Percentiles rank a stretch among this genome's conserved stretches.
Evolutionary conservation across 2,888 invertebrate genomes (phyloP).

Genomic region (Eupithecia subfuscata): DNA sequence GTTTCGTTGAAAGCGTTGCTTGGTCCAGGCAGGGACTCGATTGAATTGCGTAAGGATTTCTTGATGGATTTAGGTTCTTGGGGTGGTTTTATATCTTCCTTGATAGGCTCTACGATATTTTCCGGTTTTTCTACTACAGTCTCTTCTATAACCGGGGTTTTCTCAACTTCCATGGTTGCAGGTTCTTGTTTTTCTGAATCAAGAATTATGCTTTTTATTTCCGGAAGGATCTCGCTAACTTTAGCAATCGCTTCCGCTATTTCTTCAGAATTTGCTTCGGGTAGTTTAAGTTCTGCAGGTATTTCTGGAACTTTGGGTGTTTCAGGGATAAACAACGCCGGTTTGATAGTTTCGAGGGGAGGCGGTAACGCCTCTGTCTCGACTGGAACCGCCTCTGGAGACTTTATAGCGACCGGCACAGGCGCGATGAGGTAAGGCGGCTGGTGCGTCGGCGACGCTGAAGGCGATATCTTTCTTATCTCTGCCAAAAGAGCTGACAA

Average conservation of each 20-base stretch:
- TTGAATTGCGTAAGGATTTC: slow-evolving; percentile 66
- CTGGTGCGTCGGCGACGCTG: slow-evolving; percentile 62
- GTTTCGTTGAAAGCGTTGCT: slow-evolving; percentile 77
- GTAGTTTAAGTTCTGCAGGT: slow-evolving; percentile 41
- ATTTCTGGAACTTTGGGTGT: slow-evolving; percentile 57
- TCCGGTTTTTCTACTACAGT: slow-evolving; percentile 34
- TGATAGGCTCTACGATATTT: slow-evolving; percentile 39
- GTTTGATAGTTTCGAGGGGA: slow-evolving; percentile 63
- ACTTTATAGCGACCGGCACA: slow-evolving; percentile 61
- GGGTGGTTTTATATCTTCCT: slow-evolving; percentile 43
- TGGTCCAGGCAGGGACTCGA: slow-evolving; percentile 68
- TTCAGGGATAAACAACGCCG: slow-evolving; percentile 56
- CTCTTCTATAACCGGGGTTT: slow-evolving; percentile 18
- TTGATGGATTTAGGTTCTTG: slow-evolving; percentile 50
- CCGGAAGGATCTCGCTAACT: slow-evolving; percentile 34
- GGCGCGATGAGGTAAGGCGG: slow-evolving; percentile 62
- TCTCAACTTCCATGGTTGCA: slow-evolving; percentile 47
- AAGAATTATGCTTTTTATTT: slow-evolving; percentile 23
- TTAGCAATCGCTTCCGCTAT: slow-evolving; percentile 38
- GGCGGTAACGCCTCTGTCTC: slow-evolving; percentile 69
- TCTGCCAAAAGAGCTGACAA: slow-evolving; percentile 56
- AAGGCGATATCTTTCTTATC: slow-evolving; percentile 62
- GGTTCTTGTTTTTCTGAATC: slow-evolving; percentile 33
- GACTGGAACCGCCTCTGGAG: slow-evolving; percentile 63
- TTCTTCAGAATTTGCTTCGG: slow-evolving; percentile 38